A percentile compares a stretch with the other conserved stretches of the same genome.
Conservation (phyloP, 2,113 vertebrate species). For the Scomber scombrus region DNA sequence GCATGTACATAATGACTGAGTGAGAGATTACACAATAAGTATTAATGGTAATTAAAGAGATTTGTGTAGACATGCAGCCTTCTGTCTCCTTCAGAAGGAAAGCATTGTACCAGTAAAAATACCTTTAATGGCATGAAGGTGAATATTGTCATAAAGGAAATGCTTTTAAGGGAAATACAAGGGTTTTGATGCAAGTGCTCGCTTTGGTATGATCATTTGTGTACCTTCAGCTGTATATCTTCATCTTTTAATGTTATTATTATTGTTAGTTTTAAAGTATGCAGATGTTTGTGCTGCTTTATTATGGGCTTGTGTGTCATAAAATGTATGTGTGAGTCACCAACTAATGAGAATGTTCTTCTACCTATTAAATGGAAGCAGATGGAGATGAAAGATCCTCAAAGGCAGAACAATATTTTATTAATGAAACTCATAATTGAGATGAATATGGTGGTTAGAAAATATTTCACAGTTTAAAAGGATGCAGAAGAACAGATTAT, state of each 20-base stretch:
- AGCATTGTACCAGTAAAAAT: not conserved
- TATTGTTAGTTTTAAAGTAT: no score
- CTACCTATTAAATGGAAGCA: slow-evolving; percentile 8
- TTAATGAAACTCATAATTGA: not conserved
- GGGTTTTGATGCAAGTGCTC: not conserved
- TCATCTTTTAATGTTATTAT: not conserved
- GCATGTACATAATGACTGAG: not conserved
- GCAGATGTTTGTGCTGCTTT: slow-evolving; percentile 12
- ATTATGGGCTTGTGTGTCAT: not conserved
- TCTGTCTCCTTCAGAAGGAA: slow-evolving; percentile 37
- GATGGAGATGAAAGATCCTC: not conserved
- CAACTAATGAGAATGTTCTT: slow-evolving; percentile 11
- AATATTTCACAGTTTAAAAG: not conserved
- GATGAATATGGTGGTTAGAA: not conserved
- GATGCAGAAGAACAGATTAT: not conserved
- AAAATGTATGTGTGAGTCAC: slow-evolving; percentile 1
- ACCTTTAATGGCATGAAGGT: slow-evolving; percentile 20
- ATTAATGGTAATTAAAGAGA: slow-evolving; percentile 32
- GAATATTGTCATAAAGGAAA: slow-evolving; percentile 8
- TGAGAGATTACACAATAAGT: slow-evolving; percentile 24
- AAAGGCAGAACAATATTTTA: not conserved
- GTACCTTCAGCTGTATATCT: not conserved
- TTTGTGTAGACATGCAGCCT: not conserved
- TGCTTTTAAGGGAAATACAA: not conserved
- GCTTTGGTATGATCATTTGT: not conserved